phyloP scores from a whole-genome alignment of 2,113 vertebrate species.

The Pungitius pungitius region DNA sequence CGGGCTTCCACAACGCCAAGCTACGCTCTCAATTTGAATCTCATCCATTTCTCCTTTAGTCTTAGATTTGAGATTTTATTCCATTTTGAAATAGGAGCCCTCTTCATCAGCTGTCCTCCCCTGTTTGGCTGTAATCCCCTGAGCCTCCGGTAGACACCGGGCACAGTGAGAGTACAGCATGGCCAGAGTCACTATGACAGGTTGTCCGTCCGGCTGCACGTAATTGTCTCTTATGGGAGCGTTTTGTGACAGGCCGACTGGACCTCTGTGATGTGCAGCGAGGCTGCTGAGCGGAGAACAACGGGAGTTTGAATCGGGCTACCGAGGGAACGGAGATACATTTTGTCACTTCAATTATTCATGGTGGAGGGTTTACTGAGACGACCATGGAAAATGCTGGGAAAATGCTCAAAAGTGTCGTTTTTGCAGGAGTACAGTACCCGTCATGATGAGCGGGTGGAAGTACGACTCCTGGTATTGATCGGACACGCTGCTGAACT shows the following conservation, averaged over 20 bases:
- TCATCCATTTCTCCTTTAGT: constrained; percentile 44
- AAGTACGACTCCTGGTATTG: constrained; percentile 91
- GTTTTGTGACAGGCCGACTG: constrained; percentile 36
- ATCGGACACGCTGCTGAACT: constrained; percentile 81
- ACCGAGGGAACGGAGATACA: constrained; percentile 6
- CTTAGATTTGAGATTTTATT: background rate
- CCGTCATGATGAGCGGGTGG: constrained; percentile 87
- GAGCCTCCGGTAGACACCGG: constrained; percentile 32
- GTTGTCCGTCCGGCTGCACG: constrained; percentile 37
- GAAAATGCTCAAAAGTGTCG: background rate
- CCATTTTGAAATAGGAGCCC: background rate
- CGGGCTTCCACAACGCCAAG: constrained; percentile 37
- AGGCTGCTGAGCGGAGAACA: constrained; percentile 16
- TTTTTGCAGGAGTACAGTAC: constrained; percentile 73
- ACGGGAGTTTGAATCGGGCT: constrained; percentile 39
- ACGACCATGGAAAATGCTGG: constrained; percentile 6
- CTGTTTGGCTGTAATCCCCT: constrained; percentile 24
- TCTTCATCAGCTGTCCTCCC: background rate
- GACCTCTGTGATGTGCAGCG: constrained; percentile 27
- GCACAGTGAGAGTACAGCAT: constrained; percentile 12
- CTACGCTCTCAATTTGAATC: constrained; percentile 37
- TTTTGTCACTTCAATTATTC: constrained; percentile 4
- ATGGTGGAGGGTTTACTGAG: constrained; percentile 2
- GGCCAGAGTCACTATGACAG: constrained; percentile 22
- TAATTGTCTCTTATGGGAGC: constrained; percentile 52